Conservation (phyloP, 2,888 invertebrate species). For the Eilema griseolum region DNA sequence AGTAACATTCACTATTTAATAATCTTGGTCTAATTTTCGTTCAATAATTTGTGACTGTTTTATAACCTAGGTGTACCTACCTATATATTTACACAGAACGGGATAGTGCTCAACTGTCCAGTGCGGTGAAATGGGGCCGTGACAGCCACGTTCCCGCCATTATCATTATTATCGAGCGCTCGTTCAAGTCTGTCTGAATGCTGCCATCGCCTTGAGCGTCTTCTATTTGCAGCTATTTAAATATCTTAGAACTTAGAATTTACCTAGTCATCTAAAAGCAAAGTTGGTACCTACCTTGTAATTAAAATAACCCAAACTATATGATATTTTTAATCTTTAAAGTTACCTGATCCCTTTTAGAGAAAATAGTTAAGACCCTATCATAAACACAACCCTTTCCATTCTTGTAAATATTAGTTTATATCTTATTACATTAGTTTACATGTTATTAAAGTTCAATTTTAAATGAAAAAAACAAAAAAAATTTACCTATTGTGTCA, state of each 20-base stretch:
- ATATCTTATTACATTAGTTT: too few species aligned
- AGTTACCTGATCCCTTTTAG: background rate
- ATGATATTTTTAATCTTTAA: background rate
- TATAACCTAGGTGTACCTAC: background rate
- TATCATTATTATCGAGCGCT: slow-evolving; percentile 62
- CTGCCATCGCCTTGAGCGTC: slow-evolving; percentile 48
- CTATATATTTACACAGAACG: slow-evolving; percentile 25
- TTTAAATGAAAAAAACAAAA: too few species aligned
- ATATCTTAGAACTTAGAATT: slow-evolving; percentile 40
- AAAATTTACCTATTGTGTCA: too few species aligned
- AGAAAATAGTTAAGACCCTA: background rate
- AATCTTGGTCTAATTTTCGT: too few species aligned
- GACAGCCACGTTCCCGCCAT: slow-evolving; percentile 58
- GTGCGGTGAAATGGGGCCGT: slow-evolving; percentile 55
- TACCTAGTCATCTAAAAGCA: background rate
- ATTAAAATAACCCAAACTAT: background rate
- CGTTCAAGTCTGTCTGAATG: slow-evolving; percentile 50
- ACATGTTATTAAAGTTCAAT: too few species aligned
- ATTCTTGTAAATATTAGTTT: too few species aligned
- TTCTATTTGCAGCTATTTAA: slow-evolving; percentile 44
- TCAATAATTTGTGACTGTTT: background rate
- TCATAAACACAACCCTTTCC: too few species aligned
- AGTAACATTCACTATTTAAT: too few species aligned
- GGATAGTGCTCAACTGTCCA: slow-evolving; percentile 45
- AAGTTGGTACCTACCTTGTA: background rate